Evolutionary conservation across 2,797 vertebrate species (phyloP).

Genomic region (Pipistrellus kuhlii): DNA sequence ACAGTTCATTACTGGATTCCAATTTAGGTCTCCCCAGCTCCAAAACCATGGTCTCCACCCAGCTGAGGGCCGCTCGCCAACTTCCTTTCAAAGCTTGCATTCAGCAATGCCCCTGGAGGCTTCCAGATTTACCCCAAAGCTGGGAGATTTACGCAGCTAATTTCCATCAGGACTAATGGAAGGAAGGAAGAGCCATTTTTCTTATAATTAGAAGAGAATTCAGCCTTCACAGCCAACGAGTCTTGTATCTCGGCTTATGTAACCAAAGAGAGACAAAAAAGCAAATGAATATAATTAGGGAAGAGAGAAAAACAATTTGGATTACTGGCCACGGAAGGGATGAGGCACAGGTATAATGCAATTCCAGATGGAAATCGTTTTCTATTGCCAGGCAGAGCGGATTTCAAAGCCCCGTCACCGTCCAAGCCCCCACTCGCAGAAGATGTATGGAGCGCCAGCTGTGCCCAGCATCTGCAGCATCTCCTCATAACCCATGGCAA

Average conservation of each 20-base stretch:
- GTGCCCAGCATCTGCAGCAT: fast-evolving
- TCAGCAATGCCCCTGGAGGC: background rate
- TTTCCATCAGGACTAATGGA: constrained; percentile 66
- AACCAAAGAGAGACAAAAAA: constrained; percentile 63
- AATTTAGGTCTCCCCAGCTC: background rate
- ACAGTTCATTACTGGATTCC: background rate
- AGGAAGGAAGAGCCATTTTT: constrained; percentile 46
- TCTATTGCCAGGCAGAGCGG: background rate
- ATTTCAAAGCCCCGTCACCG: background rate
- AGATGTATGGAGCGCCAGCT: fast-evolving
- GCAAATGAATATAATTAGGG: constrained; percentile 64
- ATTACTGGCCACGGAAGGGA: background rate
- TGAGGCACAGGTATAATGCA: background rate
- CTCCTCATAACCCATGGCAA: background rate
- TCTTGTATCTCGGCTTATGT: constrained; percentile 66
- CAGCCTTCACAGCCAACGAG: constrained; percentile 52
- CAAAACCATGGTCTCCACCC: background rate
- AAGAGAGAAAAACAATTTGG: constrained; percentile 11
- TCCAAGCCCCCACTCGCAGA: fast-evolving
- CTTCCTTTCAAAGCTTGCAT: background rate
- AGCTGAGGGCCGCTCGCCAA: fast-evolving
- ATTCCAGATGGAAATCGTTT: background rate
- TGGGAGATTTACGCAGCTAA: background rate
- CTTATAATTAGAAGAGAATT: constrained; percentile 76
- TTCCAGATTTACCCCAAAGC: background rate